phyloP scores from a whole-genome alignment of 1,140 invertebrate genomes.

The Ceratosolen fusciceps region DNA sequence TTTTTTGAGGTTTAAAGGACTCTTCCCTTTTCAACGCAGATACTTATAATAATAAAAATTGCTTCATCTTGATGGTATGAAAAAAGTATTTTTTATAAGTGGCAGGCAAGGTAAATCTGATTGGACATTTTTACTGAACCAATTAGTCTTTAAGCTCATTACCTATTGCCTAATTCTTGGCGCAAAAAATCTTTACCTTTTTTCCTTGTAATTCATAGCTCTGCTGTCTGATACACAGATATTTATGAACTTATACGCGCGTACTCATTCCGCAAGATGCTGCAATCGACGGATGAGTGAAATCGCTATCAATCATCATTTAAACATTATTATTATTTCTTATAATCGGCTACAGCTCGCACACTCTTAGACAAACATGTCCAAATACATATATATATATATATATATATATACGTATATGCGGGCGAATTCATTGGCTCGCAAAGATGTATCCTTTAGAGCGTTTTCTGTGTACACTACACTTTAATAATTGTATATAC shows the following conservation, averaged over 20 bases:
- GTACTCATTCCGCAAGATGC: not conserved
- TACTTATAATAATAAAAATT: not conserved
- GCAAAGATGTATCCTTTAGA: not conserved
- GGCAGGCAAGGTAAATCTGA: no score
- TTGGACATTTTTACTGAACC: not conserved
- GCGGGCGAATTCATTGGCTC: not conserved
- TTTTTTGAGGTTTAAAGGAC: no score
- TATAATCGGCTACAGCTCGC: no score
- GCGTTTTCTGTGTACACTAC: not conserved
- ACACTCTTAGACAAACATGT: no score
- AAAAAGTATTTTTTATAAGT: not conserved
- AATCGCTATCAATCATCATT: conserved; percentile 25
- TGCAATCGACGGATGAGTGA: conserved; percentile 30
- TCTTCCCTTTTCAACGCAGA: no score
- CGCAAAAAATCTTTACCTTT: not conserved
- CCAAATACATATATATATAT: not conserved
- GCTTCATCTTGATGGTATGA: not conserved
- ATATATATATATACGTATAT: not conserved
- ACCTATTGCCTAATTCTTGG: not conserved
- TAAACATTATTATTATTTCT: conserved; percentile 32
- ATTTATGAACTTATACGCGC: not conserved
- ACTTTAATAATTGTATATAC: not conserved
- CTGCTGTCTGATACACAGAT: not conserved
- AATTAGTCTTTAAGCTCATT: not conserved
- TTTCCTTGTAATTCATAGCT: conserved; percentile 9